Percentiles rank a stretch among this genome's conserved stretches.
phyloP scores from a whole-genome alignment of 2,888 invertebrate genomes.

The Scrobipalpa atriplicella region DNA sequence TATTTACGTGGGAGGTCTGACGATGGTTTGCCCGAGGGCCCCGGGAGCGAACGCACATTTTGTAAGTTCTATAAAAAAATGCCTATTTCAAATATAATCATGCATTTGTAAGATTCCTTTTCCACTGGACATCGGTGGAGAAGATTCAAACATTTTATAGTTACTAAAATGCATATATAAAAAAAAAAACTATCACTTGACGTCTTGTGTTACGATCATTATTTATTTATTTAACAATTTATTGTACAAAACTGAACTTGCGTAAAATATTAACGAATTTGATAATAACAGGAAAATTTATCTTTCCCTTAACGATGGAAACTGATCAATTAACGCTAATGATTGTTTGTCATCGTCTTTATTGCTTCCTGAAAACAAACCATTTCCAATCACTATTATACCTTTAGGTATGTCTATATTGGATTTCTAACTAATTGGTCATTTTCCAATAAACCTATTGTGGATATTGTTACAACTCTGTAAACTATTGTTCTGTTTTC shows the following conservation, averaged over 20 bases:
- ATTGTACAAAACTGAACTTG: background rate
- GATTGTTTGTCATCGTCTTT: background rate
- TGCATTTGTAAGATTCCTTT: too few relatives aligned
- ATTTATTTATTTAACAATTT: too few relatives aligned
- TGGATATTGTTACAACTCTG: background rate
- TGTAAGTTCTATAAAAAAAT: conserved; percentile 57
- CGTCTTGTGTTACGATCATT: too few relatives aligned
- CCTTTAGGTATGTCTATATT: background rate
- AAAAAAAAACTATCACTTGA: too few relatives aligned
- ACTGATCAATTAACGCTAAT: conserved; percentile 12
- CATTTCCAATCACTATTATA: background rate
- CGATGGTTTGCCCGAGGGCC: conserved; percentile 54
- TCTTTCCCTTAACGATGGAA: background rate
- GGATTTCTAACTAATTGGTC: conserved; percentile 11
- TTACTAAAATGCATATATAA: too few relatives aligned
- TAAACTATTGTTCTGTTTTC: background rate
- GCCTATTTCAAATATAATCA: background rate
- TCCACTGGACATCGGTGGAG: too few relatives aligned
- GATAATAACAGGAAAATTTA: background rate
- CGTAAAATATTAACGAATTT: background rate
- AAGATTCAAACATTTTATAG: too few relatives aligned
- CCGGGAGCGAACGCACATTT: conserved; percentile 55
- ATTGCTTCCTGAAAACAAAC: background rate
- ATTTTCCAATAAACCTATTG: background rate
- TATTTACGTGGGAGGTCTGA: conserved; percentile 66